A percentile compares a stretch with the other conserved stretches of the same genome.
phyloP scores from a whole-genome alignment of 2,113 vertebrate genomes.

The Trichomycterus rosablanca region DNA sequence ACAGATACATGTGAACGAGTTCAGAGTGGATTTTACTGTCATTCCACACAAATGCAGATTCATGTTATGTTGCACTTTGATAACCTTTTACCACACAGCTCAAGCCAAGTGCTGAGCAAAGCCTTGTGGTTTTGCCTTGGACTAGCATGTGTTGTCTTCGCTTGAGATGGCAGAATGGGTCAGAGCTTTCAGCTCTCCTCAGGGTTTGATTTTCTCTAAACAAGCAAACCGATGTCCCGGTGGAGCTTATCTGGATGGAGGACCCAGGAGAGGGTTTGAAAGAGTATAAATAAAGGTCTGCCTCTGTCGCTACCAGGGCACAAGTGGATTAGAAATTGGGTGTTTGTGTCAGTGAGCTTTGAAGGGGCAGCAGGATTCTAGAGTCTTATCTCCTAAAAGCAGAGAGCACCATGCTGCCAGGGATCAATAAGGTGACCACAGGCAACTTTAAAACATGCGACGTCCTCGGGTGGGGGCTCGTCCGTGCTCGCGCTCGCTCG shows the following conservation, averaged over 20 bases:
- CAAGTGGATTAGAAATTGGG: conserved; percentile 37
- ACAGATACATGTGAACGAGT: too few species aligned
- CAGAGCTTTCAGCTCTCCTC: background rate
- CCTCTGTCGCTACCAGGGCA: conserved; percentile 23
- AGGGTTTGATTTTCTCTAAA: conserved; percentile 28
- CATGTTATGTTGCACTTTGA: too few species aligned
- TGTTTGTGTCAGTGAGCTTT: conserved; percentile 39
- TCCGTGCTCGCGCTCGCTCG: conserved; percentile 9
- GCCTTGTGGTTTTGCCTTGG: too few species aligned
- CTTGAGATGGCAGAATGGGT: background rate
- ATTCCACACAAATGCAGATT: too few species aligned
- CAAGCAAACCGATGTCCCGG: conserved; percentile 22
- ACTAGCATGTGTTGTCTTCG: background rate
- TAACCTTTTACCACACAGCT: too few species aligned
- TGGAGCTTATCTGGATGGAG: background rate
- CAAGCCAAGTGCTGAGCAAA: too few species aligned
- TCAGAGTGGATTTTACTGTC: too few species aligned
- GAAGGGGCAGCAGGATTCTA: conserved; percentile 34
- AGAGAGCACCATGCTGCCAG: conserved; percentile 38
- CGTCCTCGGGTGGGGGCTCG: conserved; percentile 7
- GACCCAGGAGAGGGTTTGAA: conserved; percentile 23
- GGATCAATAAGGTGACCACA: conserved; percentile 43
- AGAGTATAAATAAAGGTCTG: conserved; percentile 38
- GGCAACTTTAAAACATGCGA: conserved; percentile 34
- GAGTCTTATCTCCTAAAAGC: conserved; percentile 43